These are phyloP conservation scores for Gracilinanus agilis DNA, from an alignment of 2,113 vertebrate genomes.

Conservation along the genomic window DNA sequence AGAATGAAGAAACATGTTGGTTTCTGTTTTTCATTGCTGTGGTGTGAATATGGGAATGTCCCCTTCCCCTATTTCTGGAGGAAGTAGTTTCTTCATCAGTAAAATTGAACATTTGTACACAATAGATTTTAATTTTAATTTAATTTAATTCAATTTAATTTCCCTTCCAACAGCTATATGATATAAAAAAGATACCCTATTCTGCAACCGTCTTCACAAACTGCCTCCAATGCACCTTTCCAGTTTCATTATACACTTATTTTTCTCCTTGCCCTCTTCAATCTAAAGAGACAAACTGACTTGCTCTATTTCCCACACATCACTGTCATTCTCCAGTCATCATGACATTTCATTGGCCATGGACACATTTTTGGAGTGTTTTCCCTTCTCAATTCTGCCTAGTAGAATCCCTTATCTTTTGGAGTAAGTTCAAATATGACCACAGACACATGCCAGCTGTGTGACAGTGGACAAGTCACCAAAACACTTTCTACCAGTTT, in stretches of 20 bases:
- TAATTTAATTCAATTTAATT: no score
- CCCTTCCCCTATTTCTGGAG: neutral
- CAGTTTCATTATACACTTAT: no score
- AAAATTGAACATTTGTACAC: neutral
- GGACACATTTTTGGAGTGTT: neutral
- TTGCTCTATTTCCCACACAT: neutral
- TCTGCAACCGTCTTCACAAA: neutral
- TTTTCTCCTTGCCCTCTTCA: neutral
- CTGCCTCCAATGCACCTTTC: neutral
- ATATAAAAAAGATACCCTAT: neutral
- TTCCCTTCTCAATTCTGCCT: no score
- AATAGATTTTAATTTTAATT: no score
- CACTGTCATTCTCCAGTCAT: neutral
- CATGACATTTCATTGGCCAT: neutral
- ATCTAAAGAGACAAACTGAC: neutral
- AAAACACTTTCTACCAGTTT: no score
- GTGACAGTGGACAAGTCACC: no score
- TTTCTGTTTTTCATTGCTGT: neutral
- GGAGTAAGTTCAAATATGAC: no score
- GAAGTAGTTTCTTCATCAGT: neutral
- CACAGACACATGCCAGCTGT: no score
- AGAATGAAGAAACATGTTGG: neutral
- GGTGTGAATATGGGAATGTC: neutral
- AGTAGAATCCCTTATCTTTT: neutral
- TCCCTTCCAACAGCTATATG: neutral